These are phyloP conservation scores for Phataginus tricuspis DNA, from an alignment of 2,797 vertebrate species.

Conservation along the genomic window DNA sequence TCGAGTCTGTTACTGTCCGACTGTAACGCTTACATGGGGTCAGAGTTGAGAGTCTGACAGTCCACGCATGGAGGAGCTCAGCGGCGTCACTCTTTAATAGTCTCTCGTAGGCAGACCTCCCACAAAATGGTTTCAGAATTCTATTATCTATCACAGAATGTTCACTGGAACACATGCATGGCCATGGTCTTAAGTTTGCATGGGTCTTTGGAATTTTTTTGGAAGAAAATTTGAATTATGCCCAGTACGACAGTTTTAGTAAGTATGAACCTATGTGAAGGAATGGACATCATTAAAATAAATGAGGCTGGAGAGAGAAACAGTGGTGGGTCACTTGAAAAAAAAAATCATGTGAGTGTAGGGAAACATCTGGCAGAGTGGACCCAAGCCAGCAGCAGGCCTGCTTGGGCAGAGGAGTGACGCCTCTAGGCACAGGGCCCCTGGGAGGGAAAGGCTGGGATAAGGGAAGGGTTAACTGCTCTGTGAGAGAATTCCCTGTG, in stretches of 20 bases:
- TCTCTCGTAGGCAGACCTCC: neutral
- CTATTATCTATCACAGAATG: neutral
- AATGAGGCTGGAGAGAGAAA: neutral
- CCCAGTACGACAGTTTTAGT: neutral
- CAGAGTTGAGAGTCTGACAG: neutral
- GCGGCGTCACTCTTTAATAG: fast-evolving
- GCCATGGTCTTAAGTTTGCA: neutral
- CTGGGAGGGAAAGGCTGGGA: neutral
- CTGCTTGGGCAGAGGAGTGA: neutral
- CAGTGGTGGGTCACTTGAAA: neutral
- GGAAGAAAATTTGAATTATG: neutral
- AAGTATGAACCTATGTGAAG: neutral
- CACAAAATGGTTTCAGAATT: neutral
- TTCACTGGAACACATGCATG: neutral
- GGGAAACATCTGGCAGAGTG: neutral
- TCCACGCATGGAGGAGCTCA: neutral
- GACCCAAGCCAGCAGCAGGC: no score
- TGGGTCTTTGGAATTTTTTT: neutral
- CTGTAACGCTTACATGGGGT: neutral
- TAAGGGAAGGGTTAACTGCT: neutral
- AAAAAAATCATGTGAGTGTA: neutral
- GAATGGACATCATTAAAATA: neutral
- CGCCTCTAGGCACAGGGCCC: neutral
- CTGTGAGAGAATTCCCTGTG: neutral
- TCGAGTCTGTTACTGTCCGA: neutral